Evolutionary conservation across 2,888 invertebrate genomes (phyloP), one percentile per base, ranked within the genome.

Genomic region (Drosophila aldrichi): DNA sequence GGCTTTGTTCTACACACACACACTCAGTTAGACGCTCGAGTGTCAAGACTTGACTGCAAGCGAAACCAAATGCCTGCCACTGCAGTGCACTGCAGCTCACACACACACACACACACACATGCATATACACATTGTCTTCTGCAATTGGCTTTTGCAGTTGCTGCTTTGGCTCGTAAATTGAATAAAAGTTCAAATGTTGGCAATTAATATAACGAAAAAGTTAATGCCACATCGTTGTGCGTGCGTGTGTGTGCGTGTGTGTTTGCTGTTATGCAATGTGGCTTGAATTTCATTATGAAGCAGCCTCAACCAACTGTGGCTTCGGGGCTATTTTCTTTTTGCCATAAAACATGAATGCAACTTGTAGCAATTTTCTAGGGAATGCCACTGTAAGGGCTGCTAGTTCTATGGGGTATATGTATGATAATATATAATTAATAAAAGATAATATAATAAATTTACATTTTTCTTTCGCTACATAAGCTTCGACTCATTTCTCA

Each of bases 111-210:
- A 61, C 57, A 46, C n/a, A 7, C 18, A 20, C 18, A 8, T 18
- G 16, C 22, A 16, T n/a, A n/a, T n/a, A n/a, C 16, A 36, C 38
- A 38, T 2, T 29, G 12, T 20, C 46, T 48, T 10, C 40, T 56
- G 43, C 55, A 63, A 57, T 61, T 70, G 77, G 60, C 59, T 41
- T 41, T 69, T 55, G 66, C 68, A 63, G 67, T 65, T 59, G 61
- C 71, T 77, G 60, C 48, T 60, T 65, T 34, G 67, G 84, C 89
- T 91, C 92, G 90, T 91, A 91, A 91, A 91, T 91, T 91, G 90
- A 90, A 91, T 91, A 90, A 91, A 91, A 91, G 91, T 91, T 91
- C 91, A 91, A 91, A 91, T 90, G 91, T 87, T 87, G 82, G 91
- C 91, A 91, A 91, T 91, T 91, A 91, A 91, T 91, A 91, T 84